Evolutionary conservation across 2,888 invertebrate species (phyloP).

Genomic region (Disparrhopalites patrizii): DNA sequence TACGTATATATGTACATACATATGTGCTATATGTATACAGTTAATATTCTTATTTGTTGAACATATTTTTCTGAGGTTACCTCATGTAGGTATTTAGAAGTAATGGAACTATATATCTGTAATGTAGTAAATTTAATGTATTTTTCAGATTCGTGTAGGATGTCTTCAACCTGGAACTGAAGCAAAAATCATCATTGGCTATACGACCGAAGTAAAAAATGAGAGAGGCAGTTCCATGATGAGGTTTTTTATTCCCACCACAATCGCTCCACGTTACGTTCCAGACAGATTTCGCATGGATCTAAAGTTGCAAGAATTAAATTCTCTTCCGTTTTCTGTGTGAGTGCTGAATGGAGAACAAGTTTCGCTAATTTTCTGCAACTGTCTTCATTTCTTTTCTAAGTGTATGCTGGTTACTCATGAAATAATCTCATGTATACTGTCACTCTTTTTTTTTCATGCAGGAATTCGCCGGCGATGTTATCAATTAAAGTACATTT

Average conservation of each 20-base stretch:
- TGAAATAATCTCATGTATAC: background rate
- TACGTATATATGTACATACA: too few relatives aligned
- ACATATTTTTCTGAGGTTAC: too few relatives aligned
- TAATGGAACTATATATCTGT: too few relatives aligned
- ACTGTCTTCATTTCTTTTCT: background rate
- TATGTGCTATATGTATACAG: background rate
- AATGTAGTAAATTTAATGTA: background rate
- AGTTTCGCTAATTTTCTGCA: too few relatives aligned
- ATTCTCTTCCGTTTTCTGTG: conserved; percentile 36
- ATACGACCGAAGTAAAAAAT: conserved; percentile 46
- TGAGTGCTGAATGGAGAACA: too few relatives aligned
- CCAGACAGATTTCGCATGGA: conserved; percentile 35
- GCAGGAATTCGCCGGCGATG: conserved; percentile 37
- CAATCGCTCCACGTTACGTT: conserved; percentile 47
- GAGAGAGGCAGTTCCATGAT: conserved; percentile 39
- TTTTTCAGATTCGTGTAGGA: conserved; percentile 37
- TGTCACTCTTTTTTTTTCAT: background rate
- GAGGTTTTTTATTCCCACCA: conserved; percentile 48
- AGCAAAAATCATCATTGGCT: conserved; percentile 45
- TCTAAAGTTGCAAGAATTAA: conserved; percentile 37
- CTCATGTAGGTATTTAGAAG: too few relatives aligned
- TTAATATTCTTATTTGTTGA: too few relatives aligned
- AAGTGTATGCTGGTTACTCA: background rate
- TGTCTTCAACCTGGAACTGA: conserved; percentile 43
- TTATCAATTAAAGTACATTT: conserved; percentile 41